Evolutionary conservation across 1,140 invertebrate genomes (phyloP).

Genomic region (Arion vulgaris): DNA sequence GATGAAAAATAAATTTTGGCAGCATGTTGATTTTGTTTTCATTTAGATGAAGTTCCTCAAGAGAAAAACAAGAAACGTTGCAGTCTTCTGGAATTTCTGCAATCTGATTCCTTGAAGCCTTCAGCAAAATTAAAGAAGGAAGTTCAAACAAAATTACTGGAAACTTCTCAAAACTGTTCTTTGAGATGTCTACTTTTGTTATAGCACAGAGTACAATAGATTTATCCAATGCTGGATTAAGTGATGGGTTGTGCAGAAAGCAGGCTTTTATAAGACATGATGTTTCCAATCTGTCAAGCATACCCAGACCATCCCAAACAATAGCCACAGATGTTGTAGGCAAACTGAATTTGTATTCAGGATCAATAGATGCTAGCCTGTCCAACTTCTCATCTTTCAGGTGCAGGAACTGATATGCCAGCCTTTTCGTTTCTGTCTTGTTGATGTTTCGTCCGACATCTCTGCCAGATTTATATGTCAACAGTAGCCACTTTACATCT

Average conservation of each 20-base stretch:
- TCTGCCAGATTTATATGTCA: slow-evolving; percentile 59
- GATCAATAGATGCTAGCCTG: slow-evolving; percentile 50
- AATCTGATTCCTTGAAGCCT: slow-evolving; percentile 90
- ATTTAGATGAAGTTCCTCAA: slow-evolving; percentile 92
- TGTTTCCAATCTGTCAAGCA: slow-evolving; percentile 77
- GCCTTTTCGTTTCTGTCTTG: slow-evolving; percentile 48
- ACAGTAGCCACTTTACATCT: slow-evolving; percentile 80
- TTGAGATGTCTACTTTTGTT: slow-evolving; percentile 93
- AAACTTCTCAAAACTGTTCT: slow-evolving; percentile 86
- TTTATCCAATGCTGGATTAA: slow-evolving; percentile 44
- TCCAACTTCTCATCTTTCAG: slow-evolving; percentile 32
- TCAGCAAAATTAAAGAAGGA: slow-evolving; percentile 84
- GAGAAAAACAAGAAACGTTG: slow-evolving; percentile 75
- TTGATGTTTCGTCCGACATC: slow-evolving; percentile 56
- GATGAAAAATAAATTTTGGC: slow-evolving; percentile 85
- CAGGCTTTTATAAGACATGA: slow-evolving; percentile 84
- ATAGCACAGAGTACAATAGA: slow-evolving; percentile 87
- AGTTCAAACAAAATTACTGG: slow-evolving; percentile 89
- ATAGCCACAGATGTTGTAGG: slow-evolving; percentile 91
- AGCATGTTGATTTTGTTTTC: slow-evolving; percentile 88
- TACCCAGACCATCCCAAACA: slow-evolving; percentile 88
- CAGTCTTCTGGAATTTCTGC: slow-evolving; percentile 77
- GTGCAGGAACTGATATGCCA: slow-evolving; percentile 36
- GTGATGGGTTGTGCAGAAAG: slow-evolving; percentile 55
- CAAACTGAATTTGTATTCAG: slow-evolving; percentile 78